phyloP scores from a whole-genome alignment of 2,113 vertebrate species.

The Empidonax alnorum region DNA sequence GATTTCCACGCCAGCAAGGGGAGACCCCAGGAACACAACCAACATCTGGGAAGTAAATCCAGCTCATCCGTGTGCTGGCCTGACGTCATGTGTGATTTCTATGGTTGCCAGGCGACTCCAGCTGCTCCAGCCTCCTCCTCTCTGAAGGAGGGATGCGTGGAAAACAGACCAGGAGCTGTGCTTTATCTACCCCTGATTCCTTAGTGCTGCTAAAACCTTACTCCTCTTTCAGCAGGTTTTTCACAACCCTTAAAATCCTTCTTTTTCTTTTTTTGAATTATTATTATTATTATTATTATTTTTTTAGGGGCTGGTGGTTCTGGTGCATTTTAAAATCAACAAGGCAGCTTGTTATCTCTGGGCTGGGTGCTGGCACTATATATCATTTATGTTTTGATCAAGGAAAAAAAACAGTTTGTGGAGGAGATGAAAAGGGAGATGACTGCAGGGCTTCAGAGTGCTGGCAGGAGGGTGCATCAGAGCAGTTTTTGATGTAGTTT shows the following conservation, averaged over 20 bases:
- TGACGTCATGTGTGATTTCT: conserved; percentile 5
- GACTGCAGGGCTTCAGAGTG: conserved; percentile 19
- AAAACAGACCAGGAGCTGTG: neutral
- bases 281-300: neutral
- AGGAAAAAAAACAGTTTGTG: conserved; percentile 59
- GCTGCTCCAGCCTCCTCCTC: neutral
- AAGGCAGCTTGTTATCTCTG: neutral
- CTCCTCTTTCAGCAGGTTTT: neutral
- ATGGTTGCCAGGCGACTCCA: conserved; percentile 59
- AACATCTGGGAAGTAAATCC: conserved; percentile 42
- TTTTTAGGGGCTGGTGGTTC: neutral
- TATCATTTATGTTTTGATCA: conserved; percentile 43
- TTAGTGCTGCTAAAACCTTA: neutral
- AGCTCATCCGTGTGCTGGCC: neutral
- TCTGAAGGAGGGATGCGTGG: neutral
- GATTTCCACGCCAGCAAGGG: neutral
- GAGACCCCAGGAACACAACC: neutral
- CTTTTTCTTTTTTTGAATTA: neutral
- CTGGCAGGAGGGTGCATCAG: conserved; percentile 4
- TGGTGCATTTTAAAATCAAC: neutral
- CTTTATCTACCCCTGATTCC: neutral
- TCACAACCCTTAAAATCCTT: neutral
- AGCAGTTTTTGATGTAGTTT: conserved; percentile 33
- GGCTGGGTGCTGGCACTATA: neutral
- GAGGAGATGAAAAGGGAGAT: conserved; percentile 48